A percentile compares a stretch with the other conserved stretches of the same genome.
phyloP scores from a whole-genome alignment of 2,888 invertebrate genomes.

The Noctua janthe region DNA sequence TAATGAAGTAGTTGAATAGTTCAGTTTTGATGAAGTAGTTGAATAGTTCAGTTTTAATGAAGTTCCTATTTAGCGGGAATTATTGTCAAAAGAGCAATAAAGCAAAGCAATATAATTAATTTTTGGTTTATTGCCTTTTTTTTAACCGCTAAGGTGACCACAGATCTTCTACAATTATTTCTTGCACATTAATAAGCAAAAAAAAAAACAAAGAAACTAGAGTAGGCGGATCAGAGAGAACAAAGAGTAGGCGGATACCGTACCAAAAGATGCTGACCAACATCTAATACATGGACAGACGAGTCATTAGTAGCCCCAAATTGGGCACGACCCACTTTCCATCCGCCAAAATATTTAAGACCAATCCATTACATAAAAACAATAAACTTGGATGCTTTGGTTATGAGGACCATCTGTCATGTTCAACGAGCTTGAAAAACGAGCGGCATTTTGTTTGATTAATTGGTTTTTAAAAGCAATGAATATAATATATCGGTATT shows the following conservation, averaged over 20 bases:
- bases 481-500: neutral
- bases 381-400: constrained; percentile 37
- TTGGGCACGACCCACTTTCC: constrained; percentile 60
- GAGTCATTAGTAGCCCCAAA: constrained; percentile 47
- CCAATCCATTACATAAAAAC: constrained; percentile 56
- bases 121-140: too few species aligned
- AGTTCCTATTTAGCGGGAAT: neutral
- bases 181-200: neutral
- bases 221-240: constrained; percentile 25
- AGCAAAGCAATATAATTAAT: too few species aligned
- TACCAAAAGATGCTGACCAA: constrained; percentile 48
- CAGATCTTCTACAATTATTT: neutral
- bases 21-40: too few species aligned
- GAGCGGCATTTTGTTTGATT: constrained; percentile 1
- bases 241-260: constrained; percentile 25
- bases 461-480: constrained; percentile 11
- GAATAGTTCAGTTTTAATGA: neutral
- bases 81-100: neutral
- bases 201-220: neutral
- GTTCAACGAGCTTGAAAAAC: constrained; percentile 41
- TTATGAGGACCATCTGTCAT: constrained; percentile 54
- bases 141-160: neutral
- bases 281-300: constrained; percentile 33
- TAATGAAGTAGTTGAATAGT: too few species aligned
- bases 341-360: constrained; percentile 46